phyloP scores from a whole-genome alignment of 2,797 vertebrate species.

The Arremon brunneinucha region DNA sequence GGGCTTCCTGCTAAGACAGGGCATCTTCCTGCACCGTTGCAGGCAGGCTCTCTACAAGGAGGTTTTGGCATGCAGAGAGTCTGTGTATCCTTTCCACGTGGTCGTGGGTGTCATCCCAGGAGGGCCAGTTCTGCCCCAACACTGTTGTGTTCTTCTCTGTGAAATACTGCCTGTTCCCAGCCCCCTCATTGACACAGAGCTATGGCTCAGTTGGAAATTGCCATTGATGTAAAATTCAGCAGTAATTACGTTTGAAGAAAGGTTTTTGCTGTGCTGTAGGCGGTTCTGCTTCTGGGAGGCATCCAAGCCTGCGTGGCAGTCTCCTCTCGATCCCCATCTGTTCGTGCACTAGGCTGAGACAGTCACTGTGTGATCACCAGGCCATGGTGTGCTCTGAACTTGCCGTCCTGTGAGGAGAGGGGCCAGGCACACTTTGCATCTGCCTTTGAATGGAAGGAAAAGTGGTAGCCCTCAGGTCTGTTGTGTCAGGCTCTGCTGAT shows the following conservation, averaged over 20 bases:
- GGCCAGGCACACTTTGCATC: background rate
- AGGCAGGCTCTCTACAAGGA: background rate
- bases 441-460: background rate
- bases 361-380: fast-evolving
- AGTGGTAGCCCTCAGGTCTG: background rate
- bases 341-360: background rate
- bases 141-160: background rate
- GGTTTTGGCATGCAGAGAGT: background rate
- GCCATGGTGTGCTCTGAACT: background rate
- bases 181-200: slow-evolving; percentile 31
- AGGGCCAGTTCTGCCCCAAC: background rate
- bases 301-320: slow-evolving; percentile 1
- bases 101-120: slow-evolving; percentile 7
- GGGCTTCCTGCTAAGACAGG: background rate
- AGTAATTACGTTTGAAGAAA: slow-evolving; percentile 7
- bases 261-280: slow-evolving; percentile 27
- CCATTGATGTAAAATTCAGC: slow-evolving; percentile 47
- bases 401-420: fast-evolving
- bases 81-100: background rate
- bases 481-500: background rate
- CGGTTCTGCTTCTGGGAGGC: background rate
- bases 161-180: background rate
- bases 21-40: background rate
- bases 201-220: slow-evolving; percentile 5
- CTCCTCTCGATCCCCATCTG: background rate